Evolutionary conservation across 37 sponge, comb jelly and placozoan genomes (phyloP).

Genomic region (Chondrilla cf. caribensis): DNA sequence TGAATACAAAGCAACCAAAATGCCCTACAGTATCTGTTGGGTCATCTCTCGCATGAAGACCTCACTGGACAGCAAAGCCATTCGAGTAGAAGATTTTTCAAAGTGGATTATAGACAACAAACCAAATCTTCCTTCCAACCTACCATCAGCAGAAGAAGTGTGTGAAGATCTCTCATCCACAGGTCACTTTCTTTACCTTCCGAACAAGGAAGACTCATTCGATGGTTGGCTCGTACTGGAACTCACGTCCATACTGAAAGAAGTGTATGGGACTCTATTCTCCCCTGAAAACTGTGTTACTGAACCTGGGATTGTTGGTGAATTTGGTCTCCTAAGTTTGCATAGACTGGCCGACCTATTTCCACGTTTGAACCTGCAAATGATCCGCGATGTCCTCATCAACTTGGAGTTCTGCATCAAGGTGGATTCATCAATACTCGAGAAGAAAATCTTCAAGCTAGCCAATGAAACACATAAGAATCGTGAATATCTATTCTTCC

Average conservation of each 20-base stretch:
- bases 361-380: neutral
- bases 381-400: too few relatives aligned
- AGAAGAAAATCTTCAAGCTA: too few relatives aligned
- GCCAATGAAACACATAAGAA: too few relatives aligned
- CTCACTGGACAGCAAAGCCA: neutral
- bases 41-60: neutral
- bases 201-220: neutral
- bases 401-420: too few relatives aligned
- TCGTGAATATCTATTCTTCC: too few relatives aligned
- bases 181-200: slow-evolving; percentile 1
- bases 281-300: neutral
- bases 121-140: neutral
- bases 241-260: neutral
- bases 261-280: slow-evolving; percentile 16
- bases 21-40: neutral
- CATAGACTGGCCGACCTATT: neutral
- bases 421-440: too few relatives aligned
- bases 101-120: neutral
- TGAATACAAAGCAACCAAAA: neutral
- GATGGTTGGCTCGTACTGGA: slow-evolving; percentile 10
- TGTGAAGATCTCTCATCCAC: slow-evolving; percentile 11
- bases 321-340: slow-evolving; percentile 1
- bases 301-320: neutral
- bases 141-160: neutral
- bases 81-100: neutral